Conservation (phyloP, 1,140 invertebrate species). For the Eciton burchellii region DNA sequence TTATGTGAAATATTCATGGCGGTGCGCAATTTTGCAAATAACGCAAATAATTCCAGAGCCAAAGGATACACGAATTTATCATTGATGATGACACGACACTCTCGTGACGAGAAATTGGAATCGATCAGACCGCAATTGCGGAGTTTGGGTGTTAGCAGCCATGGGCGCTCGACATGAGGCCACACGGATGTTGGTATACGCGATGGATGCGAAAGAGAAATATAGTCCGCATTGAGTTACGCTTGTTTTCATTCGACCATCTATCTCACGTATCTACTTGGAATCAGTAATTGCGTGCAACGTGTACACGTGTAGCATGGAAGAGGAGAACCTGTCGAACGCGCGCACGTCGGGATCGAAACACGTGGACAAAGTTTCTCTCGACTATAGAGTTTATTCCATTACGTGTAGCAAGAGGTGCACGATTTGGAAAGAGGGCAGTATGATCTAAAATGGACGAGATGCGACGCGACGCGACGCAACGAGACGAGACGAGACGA, state of each 20-base stretch:
- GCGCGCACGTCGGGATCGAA: too few relatives aligned
- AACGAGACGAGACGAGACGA: too few relatives aligned
- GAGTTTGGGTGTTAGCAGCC: slow-evolving; percentile 1
- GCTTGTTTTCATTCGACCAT: too few relatives aligned
- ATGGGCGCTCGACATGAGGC: neutral
- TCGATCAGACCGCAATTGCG: neutral
- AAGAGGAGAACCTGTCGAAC: neutral
- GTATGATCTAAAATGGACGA: too few relatives aligned
- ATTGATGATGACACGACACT: neutral
- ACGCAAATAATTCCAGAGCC: too few relatives aligned
- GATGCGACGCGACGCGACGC: too few relatives aligned
- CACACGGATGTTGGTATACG: neutral
- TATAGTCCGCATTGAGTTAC: neutral
- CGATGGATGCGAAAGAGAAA: neutral
- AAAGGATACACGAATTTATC: neutral
- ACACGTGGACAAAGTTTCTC: too few relatives aligned
- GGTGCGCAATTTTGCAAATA: too few relatives aligned
- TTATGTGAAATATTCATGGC: too few relatives aligned
- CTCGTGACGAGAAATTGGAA: slow-evolving; percentile 15
- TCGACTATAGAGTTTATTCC: too few relatives aligned
- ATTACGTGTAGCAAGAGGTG: too few relatives aligned
- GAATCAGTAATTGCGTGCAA: slow-evolving; percentile 3
- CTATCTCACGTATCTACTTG: neutral
- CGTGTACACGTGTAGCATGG: neutral
- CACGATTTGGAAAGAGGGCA: too few relatives aligned